phyloP scores from a whole-genome alignment of 2,113 vertebrate genomes.

The Crotalus viridis region DNA sequence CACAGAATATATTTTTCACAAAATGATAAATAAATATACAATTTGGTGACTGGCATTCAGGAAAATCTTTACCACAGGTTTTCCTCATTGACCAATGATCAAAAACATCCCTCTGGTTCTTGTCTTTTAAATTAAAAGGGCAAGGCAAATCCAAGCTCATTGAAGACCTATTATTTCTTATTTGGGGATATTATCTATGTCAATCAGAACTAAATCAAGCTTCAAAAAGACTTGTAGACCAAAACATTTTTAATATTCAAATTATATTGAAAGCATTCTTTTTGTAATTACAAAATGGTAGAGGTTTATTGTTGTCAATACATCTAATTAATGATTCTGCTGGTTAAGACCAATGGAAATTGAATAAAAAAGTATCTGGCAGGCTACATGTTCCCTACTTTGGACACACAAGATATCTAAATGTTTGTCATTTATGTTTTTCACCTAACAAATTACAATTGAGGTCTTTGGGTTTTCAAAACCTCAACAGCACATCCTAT shows the following conservation, averaged over 20 bases:
- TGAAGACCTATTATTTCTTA: background rate
- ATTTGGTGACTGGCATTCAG: background rate
- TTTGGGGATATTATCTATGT: background rate
- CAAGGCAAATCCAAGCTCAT: background rate
- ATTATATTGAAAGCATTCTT: background rate
- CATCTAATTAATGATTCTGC: background rate
- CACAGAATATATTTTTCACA: background rate
- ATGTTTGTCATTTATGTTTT: background rate
- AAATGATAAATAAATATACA: background rate
- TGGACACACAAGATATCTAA: background rate
- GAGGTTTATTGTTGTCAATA: background rate
- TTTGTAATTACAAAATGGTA: background rate
- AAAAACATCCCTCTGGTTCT: background rate
- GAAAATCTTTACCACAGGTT: background rate
- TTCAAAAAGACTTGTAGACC: background rate
- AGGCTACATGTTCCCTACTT: background rate
- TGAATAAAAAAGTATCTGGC: background rate
- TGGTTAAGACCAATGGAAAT: background rate
- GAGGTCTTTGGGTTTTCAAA: background rate
- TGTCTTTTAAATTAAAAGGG: background rate
- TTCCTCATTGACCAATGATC: background rate
- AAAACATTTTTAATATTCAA: background rate
- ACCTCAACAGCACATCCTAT: background rate
- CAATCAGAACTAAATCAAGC: background rate
- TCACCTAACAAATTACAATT: background rate